phyloP scores from a whole-genome alignment of 2,888 invertebrate genomes.

The Aporophyla nigra region DNA sequence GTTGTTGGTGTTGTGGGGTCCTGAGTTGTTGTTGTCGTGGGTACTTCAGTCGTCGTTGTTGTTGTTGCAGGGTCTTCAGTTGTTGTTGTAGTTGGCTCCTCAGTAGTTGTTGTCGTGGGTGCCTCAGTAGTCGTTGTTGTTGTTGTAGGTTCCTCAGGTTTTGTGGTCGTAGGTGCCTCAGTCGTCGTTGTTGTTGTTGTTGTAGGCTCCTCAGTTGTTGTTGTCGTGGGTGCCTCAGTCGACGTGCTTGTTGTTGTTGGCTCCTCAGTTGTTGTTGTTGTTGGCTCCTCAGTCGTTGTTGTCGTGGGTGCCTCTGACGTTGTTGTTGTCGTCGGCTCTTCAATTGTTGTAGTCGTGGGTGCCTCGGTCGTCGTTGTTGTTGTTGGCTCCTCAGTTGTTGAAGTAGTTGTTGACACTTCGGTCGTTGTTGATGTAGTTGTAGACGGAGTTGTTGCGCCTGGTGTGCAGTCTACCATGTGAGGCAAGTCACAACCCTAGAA shows the following conservation, averaged over 20 bases:
- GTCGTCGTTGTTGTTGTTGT: not conserved
- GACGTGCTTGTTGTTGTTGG: not conserved
- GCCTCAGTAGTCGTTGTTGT: not conserved
- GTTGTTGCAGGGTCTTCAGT: not conserved
- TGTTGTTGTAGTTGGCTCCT: conserved; percentile 2
- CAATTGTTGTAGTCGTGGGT: not conserved
- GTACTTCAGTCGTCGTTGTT: not conserved
- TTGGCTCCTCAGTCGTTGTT: not conserved
- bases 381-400: too few relatives aligned
- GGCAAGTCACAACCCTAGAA: conserved; percentile 41
- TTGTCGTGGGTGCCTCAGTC: not conserved
- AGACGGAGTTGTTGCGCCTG: conserved; percentile 9
- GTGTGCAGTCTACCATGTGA: conserved; percentile 25
- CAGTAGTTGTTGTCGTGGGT: not conserved
- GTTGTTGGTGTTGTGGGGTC: not conserved
- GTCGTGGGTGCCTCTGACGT: not conserved
- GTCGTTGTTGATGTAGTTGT: not conserved
- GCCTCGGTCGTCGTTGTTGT: not conserved
- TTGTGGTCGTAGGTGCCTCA: not conserved
- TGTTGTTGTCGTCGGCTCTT: conserved; percentile 1
- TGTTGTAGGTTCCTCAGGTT: not conserved
- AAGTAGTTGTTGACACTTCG: not conserved
- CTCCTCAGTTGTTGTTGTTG: not conserved
- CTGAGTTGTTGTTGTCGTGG: not conserved
- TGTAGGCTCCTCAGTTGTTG: not conserved